Conservation (phyloP, 2,888 invertebrate genomes). For the Scaptomyza reducta region DNA sequence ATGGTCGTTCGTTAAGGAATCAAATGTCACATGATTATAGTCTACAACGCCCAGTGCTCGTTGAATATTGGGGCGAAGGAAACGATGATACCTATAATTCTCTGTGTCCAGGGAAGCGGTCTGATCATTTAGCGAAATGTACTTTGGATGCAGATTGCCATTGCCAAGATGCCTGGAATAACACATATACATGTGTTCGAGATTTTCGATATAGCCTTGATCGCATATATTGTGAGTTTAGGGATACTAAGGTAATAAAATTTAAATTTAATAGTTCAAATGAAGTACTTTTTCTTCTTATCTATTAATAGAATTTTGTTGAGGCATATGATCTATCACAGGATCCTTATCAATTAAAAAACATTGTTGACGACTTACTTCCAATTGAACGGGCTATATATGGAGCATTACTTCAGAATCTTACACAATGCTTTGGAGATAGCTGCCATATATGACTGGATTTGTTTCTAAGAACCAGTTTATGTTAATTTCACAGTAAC, state of each 20-base stretch:
- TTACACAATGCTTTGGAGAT: conserved; percentile 79
- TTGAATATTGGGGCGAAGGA: conserved; percentile 94
- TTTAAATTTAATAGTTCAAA: not conserved
- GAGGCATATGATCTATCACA: conserved; percentile 90
- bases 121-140: conserved; percentile 87
- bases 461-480: not conserved
- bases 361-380: conserved; percentile 85
- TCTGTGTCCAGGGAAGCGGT: conserved; percentile 87
- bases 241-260: conserved; percentile 83
- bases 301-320: conserved; percentile 86
- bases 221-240: conserved; percentile 85
- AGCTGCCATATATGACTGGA: conserved; percentile 59
- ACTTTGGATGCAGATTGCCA: conserved; percentile 89
- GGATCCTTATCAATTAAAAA: conserved; percentile 90
- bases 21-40: conserved; percentile 60
- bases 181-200: conserved; percentile 92
- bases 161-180: conserved; percentile 93
- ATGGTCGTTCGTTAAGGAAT: conserved; percentile 86
- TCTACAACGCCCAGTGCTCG: conserved; percentile 85
- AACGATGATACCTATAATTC: conserved; percentile 85
- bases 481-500: too few relatives aligned
- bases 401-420: conserved; percentile 80
- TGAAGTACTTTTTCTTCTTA: not conserved
- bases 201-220: conserved; percentile 85
- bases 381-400: conserved; percentile 86